Conservation (phyloP, 2,113 vertebrate species). For the Cottus gobio region DNA sequence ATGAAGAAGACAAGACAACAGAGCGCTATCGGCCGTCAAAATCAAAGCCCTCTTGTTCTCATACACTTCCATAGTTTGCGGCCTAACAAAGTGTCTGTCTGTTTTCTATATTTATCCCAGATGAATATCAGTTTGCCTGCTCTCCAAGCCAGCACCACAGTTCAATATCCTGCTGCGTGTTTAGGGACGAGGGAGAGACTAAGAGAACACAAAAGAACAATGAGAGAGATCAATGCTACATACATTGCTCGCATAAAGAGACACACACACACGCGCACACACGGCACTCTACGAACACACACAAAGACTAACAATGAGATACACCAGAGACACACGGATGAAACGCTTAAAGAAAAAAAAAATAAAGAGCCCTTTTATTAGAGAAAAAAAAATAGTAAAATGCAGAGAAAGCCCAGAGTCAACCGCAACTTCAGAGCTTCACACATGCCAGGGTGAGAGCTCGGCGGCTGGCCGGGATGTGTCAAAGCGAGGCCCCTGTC, state of each 20-base stretch:
- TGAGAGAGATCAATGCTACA: constrained; percentile 45
- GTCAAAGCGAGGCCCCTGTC: constrained; percentile 72
- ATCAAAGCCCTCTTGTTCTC: constrained; percentile 58
- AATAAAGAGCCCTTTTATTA: constrained; percentile 30
- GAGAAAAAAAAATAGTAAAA: constrained; percentile 43
- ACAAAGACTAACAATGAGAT: constrained; percentile 41
- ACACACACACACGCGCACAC: not conserved
- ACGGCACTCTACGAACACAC: not conserved
- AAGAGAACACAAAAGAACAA: constrained; percentile 55
- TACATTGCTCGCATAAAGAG: constrained; percentile 17
- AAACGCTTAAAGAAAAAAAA: constrained; percentile 41
- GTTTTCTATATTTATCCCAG: constrained; percentile 73
- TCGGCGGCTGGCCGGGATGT: constrained; percentile 65
- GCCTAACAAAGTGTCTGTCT: constrained; percentile 60
- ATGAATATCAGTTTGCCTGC: constrained; percentile 59
- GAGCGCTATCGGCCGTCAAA: constrained; percentile 39
- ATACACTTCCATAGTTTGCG: constrained; percentile 48
- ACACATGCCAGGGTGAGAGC: constrained; percentile 74
- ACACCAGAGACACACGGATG: constrained; percentile 37
- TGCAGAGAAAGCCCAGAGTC: constrained; percentile 43
- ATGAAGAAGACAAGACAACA: constrained; percentile 30
- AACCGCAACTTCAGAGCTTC: constrained; percentile 75
- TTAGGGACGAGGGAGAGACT: constrained; percentile 47
- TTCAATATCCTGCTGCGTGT: constrained; percentile 66
- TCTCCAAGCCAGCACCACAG: constrained; percentile 52